Evolutionary conservation across 2,888 invertebrate genomes (phyloP).

Genomic region (Tribolium freemani): DNA sequence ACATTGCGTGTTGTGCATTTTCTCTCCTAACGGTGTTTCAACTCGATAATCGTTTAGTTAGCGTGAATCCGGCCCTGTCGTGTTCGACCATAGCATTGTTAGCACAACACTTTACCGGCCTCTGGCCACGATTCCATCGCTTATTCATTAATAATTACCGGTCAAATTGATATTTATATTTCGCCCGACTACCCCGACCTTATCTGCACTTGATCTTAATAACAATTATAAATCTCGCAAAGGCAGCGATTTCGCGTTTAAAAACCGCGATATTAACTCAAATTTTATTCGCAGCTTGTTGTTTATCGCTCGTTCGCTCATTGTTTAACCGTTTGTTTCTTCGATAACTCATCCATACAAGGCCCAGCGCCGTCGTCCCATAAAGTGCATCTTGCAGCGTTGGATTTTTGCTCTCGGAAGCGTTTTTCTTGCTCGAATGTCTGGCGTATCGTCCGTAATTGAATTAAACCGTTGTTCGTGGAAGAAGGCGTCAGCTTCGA

Average conservation of each 20-base stretch:
- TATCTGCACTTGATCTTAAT: conserved; percentile 59
- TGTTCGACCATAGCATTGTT: conserved; percentile 56
- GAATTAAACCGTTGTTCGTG: conserved; percentile 34
- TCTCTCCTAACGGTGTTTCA: neutral
- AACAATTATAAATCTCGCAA: conserved; percentile 60
- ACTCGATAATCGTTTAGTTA: neutral
- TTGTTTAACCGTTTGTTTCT: too few relatives aligned
- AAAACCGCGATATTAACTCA: neutral
- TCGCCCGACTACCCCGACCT: conserved; percentile 54
- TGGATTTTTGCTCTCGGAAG: neutral
- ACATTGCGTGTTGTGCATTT: neutral
- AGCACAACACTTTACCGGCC: conserved; percentile 64
- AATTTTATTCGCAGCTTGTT: too few relatives aligned
- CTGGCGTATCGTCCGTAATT: conserved; percentile 29
- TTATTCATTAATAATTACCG: conserved; percentile 62
- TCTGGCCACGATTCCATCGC: conserved; percentile 62
- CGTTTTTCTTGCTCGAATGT: neutral
- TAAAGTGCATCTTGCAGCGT: too few relatives aligned
- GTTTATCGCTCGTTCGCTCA: too few relatives aligned
- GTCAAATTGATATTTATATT: conserved; percentile 64
- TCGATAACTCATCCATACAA: too few relatives aligned
- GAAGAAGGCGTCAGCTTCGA: conserved; percentile 28
- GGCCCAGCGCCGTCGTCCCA: too few relatives aligned
- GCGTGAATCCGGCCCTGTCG: conserved; percentile 35
- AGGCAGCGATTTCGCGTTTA: conserved; percentile 46